Evolutionary conservation across 2,113 vertebrate genomes (phyloP).

Genomic region (Sturnus vulgaris): DNA sequence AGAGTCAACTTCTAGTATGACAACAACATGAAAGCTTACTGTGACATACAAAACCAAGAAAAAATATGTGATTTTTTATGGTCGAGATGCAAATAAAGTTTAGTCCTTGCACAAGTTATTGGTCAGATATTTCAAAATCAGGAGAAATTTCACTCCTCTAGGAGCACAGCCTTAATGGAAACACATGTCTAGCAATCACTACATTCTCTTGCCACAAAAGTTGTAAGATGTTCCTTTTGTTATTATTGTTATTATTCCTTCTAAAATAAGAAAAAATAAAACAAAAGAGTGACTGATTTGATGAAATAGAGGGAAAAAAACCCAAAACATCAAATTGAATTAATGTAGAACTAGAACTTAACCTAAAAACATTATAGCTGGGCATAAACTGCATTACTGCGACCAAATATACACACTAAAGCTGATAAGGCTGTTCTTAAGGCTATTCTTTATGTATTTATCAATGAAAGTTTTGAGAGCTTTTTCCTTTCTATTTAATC

Average conservation of each 20-base stretch:
- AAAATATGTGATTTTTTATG: not conserved
- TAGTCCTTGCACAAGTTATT: not conserved
- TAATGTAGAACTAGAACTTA: not conserved
- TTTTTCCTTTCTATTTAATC: not conserved
- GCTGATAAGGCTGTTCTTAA: not conserved
- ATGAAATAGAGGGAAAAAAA: not conserved
- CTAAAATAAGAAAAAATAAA: not conserved
- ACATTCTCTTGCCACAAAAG: not conserved
- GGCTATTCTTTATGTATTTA: not conserved
- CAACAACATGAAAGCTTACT: not conserved
- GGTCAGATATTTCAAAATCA: not conserved
- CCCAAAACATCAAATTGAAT: fast-evolving
- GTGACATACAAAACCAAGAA: not conserved
- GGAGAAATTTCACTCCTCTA: not conserved
- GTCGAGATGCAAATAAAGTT: not conserved
- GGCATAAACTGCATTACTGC: not conserved
- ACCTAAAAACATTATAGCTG: not conserved
- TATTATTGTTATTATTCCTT: not conserved
- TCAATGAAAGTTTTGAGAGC: not conserved
- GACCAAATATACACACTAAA: not conserved
- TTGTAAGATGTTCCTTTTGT: not conserved
- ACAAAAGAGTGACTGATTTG: fast-evolving
- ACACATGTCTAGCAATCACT: not conserved
- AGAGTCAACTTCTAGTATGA: not conserved
- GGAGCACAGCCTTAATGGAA: not conserved